These are phyloP conservation scores for Plutomurus gul DNA, from an alignment of 1,140 invertebrate species.

Conservation along the genomic window DNA sequence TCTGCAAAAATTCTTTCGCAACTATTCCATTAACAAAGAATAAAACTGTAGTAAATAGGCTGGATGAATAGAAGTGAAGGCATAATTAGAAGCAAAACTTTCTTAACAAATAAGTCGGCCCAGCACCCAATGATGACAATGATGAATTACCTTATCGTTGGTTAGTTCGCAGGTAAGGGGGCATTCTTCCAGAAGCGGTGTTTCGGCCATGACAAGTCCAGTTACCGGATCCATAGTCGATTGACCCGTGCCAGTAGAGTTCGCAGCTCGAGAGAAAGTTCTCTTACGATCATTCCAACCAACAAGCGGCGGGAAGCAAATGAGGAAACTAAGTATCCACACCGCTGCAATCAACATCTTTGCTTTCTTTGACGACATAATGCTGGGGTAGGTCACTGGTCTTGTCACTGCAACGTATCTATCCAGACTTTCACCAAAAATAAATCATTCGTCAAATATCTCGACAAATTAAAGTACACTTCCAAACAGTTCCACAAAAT, in stretches of 20 bases:
- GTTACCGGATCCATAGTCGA: background rate
- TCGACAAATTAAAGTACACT: too few species aligned
- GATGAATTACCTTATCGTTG: conserved; percentile 72
- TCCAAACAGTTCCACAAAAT: too few species aligned
- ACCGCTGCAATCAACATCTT: conserved; percentile 85
- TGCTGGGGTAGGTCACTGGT: conserved; percentile 87
- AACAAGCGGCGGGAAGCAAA: conserved; percentile 94
- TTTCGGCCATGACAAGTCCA: background rate
- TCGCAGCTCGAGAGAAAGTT: conserved; percentile 44
- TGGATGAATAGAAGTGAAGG: too few species aligned
- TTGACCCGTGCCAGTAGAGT: conserved; percentile 1
- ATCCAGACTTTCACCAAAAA: conserved; percentile 70
- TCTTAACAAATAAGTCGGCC: background rate
- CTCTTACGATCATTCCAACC: conserved; percentile 74
- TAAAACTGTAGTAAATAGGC: too few species aligned
- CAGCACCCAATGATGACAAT: too few species aligned
- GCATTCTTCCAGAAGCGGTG: conserved; percentile 59
- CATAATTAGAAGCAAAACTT: background rate
- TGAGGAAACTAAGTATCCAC: conserved; percentile 94
- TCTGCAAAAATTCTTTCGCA: too few species aligned
- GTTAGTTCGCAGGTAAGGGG: conserved; percentile 87
- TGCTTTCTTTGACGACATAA: conserved; percentile 86
- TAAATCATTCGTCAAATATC: background rate
- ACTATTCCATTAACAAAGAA: too few species aligned
- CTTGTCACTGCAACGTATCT: conserved; percentile 93